A percentile compares a stretch with the other conserved stretches of the same genome.
These are phyloP conservation scores for Julus scandinavius DNA, from an alignment of 2,888 invertebrate genomes.

Conservation along the genomic window DNA sequence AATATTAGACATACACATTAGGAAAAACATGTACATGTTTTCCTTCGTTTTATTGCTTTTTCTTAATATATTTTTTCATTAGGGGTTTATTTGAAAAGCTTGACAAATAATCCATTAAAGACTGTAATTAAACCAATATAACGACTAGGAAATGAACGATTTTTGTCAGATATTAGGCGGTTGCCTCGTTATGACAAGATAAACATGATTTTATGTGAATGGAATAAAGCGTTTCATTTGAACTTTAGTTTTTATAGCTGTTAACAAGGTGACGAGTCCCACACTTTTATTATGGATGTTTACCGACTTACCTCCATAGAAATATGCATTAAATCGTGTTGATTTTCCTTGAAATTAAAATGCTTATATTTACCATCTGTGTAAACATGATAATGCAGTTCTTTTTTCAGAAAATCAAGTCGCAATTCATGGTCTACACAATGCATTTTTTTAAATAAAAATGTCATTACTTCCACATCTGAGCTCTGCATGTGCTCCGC, in stretches of 20 bases:
- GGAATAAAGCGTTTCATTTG: too few relatives aligned
- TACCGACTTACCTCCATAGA: background rate
- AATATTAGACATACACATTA: too few relatives aligned
- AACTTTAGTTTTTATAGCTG: background rate
- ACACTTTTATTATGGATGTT: background rate
- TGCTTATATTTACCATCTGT: background rate
- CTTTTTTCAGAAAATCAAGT: background rate
- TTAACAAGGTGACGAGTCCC: background rate
- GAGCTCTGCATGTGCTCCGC: background rate
- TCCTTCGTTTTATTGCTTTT: too few relatives aligned
- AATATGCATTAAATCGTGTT: background rate
- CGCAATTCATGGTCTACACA: background rate
- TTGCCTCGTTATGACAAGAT: too few relatives aligned
- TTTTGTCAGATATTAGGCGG: too few relatives aligned
- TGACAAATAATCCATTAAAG: background rate
- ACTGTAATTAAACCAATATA: too few relatives aligned
- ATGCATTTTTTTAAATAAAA: background rate
- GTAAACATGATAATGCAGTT: background rate
- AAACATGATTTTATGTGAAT: too few relatives aligned
- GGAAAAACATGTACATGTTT: too few relatives aligned
- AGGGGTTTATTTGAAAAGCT: too few relatives aligned
- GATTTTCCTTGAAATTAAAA: background rate
- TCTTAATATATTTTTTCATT: too few relatives aligned
- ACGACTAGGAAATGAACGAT: too few relatives aligned
- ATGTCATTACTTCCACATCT: background rate